Percentiles rank a stretch among this genome's conserved stretches.
Conservation (phyloP, 2,113 vertebrate species). For the Sminthopsis crassicaudata region DNA sequence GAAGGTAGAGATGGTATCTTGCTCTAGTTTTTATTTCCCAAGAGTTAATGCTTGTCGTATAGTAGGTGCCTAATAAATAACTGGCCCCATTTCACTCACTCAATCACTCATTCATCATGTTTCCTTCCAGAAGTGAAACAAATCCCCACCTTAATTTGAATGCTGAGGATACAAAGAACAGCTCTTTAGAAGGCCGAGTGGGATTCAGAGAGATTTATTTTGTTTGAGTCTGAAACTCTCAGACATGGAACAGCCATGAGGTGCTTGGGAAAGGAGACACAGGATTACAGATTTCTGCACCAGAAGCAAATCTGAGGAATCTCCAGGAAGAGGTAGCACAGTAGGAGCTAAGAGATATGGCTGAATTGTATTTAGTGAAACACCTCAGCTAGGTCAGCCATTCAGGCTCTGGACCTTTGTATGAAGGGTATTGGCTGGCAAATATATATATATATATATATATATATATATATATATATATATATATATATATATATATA, state of each 20-base stretch:
- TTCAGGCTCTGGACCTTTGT: not conserved
- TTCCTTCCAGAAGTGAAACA: no score
- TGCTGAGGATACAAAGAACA: not conserved
- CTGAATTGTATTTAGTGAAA: not conserved
- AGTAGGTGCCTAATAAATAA: not conserved
- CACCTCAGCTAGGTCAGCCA: not conserved
- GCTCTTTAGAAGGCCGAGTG: not conserved
- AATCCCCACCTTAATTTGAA: not conserved
- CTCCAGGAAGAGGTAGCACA: not conserved
- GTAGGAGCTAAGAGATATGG: not conserved
- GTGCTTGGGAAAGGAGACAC: not conserved
- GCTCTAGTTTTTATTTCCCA: not conserved
- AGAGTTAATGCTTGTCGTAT: not conserved
- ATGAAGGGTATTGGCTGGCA: not conserved
- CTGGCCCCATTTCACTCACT: no score
- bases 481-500: not conserved
- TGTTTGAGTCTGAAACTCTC: conserved; percentile 43
- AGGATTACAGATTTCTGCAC: not conserved
- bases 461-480: not conserved
- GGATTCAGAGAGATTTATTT: conserved; percentile 62
- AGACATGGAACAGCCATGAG: not conserved
- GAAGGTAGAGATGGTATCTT: no score
- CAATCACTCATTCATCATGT: no score
- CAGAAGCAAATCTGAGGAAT: not conserved
- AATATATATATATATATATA: not conserved